Evolutionary conservation across 1,140 invertebrate genomes (phyloP).

Genomic region (Ostrea edulis): DNA sequence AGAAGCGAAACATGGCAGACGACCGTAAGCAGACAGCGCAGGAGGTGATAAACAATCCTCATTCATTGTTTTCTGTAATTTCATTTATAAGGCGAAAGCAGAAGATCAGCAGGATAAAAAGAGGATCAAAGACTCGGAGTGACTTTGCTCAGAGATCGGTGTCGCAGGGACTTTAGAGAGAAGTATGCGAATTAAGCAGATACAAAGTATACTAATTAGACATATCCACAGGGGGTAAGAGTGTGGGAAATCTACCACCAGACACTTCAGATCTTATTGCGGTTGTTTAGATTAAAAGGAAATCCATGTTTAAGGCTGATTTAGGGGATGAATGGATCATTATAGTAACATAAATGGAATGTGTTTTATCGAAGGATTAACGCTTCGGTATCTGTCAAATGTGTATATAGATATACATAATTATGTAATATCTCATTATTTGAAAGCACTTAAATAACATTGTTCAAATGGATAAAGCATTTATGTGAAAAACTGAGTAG

Average conservation of each 20-base stretch:
- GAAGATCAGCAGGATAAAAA: not conserved
- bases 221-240: not conserved
- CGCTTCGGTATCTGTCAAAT: not conserved
- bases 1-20: not conserved
- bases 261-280: not conserved
- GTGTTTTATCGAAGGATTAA: not conserved
- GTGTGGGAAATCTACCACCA: not conserved
- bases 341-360: not conserved
- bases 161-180: not conserved
- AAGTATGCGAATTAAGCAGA: not conserved
- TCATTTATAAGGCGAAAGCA: not conserved
- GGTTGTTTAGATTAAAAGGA: not conserved
- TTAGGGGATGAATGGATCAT: not conserved
- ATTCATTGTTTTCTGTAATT: not conserved
- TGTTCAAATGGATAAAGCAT: too few species aligned
- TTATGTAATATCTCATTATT: too few species aligned
- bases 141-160: slow-evolving; percentile 1
- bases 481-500: too few species aligned
- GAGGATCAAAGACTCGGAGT: not conserved
- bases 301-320: not conserved
- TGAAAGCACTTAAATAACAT: too few species aligned
- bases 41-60: not conserved
- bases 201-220: not conserved
- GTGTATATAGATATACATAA: too few species aligned
- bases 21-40: not conserved